Evolutionary conservation across 2,113 vertebrate genomes (phyloP).

Genomic region (Entelurus aequoreus): DNA sequence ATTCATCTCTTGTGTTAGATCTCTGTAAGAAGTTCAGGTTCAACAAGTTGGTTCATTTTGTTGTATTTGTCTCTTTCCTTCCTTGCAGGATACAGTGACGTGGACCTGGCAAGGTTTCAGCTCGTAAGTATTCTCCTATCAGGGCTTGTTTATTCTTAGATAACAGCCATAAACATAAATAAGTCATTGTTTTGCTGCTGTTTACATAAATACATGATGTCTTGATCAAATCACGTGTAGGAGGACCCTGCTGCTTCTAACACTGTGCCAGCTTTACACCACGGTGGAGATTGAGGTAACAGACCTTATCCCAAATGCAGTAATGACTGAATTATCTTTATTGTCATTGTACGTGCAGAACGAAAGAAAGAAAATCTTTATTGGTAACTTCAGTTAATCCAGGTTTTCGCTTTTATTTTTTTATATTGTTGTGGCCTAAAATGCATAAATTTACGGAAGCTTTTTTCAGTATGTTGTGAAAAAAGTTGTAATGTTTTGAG

Average conservation of each 20-base stretch:
- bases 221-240: constrained; percentile 58
- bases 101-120: constrained; percentile 97
- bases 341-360: too few relatives aligned
- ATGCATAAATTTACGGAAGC: too few relatives aligned
- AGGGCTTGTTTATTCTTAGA: neutral
- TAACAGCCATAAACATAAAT: neutral
- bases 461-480: too few relatives aligned
- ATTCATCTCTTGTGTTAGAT: neutral
- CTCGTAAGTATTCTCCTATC: constrained; percentile 74
- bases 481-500: too few relatives aligned
- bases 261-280: constrained; percentile 84
- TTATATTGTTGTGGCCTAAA: too few relatives aligned
- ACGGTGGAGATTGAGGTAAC: constrained; percentile 92
- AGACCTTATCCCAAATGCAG: too few relatives aligned
- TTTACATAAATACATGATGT: neutral
- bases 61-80: neutral
- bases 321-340: too few relatives aligned
- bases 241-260: constrained; percentile 77
- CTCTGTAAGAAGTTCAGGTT: too few relatives aligned
- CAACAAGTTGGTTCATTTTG: neutral
- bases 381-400: too few relatives aligned
- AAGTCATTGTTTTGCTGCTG: neutral
- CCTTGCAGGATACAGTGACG: constrained; percentile 86
- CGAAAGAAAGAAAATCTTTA: too few relatives aligned
- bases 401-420: too few relatives aligned